Base-by-base conservation (phyloP, 2,113 vertebrate genomes). In the Neolamprologus tretocephalus region DNA sequence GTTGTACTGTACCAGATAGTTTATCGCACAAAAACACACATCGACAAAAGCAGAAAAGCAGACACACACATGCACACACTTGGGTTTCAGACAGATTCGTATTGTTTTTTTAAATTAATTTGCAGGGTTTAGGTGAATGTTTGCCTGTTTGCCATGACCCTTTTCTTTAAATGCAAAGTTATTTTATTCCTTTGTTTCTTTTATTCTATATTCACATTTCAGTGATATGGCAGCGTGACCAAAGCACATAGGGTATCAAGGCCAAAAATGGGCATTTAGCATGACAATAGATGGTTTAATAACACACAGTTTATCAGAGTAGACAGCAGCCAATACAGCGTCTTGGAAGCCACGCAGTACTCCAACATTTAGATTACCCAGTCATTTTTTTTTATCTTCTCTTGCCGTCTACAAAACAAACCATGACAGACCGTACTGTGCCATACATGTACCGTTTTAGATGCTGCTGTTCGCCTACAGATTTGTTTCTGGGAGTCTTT, bases 1-100 rank as follows among this genome's bases (percentile, higher is more conserved):
- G 92, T 91, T 90, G 80, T 90, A 89, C 93, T 94, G 85, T 92
- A 86, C 66, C 63, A 88, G 85, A 92, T 91, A 90, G 49, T 85
- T 86, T 89, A 93, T 89, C 91, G 58, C 61, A 68, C 47, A 73
- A 79, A 73, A 40, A 54, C 49, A 51, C 71, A 80, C 21, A 63
- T 71, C 12, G 19, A 37, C 19, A 37, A 68, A 68, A 21, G 35
- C 63, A 40, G 35, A 40, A 35, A 63, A 63, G 31, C 58, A 63
- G 58, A 19, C 31, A 11, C 28, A 19, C 37, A 58, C 40, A 21
- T 2, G 33, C 7, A 51, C 16, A 7, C 42, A 31, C 4, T 35
- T 10, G 14, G 37, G 42, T 66, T 78, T 51, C 16, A 51, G 16
- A 11, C 21, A 2, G 13, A 45, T 47, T 33, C 19, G 8, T 26